Conservation (phyloP, 2,888 invertebrate genomes). For the Acleris emargana region DNA sequence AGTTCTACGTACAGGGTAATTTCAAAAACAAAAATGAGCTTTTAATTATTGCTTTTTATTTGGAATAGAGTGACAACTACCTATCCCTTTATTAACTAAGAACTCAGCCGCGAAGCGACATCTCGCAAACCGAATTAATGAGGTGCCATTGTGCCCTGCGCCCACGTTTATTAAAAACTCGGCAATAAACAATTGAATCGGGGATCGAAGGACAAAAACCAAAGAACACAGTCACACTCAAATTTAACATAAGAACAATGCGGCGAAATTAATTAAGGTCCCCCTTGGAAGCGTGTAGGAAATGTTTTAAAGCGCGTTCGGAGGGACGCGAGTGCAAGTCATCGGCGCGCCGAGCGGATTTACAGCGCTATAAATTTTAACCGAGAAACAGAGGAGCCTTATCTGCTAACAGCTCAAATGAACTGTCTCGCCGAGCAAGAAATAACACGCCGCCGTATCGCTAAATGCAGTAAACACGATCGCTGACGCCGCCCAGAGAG, state of each 20-base stretch:
- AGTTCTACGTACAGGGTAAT: neutral
- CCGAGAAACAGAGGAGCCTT: constrained; percentile 67
- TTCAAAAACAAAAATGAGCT: neutral
- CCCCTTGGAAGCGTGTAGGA: constrained; percentile 60
- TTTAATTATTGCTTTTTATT: neutral
- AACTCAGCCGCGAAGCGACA: constrained; percentile 10
- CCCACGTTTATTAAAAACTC: constrained; percentile 37
- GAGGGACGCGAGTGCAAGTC: constrained; percentile 70
- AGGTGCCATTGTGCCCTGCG: constrained; percentile 18
- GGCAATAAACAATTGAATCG: constrained; percentile 39
- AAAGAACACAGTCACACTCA: constrained; percentile 58
- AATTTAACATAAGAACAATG: constrained; percentile 65
- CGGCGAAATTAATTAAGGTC: constrained; percentile 78
- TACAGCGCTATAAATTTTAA: constrained; percentile 75
- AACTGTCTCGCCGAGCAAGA: constrained; percentile 63
- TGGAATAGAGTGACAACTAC: neutral
- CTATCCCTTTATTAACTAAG: constrained; percentile 3
- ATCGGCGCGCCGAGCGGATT: constrained; percentile 65
- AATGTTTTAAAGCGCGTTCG: constrained; percentile 66
- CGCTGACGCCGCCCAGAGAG: constrained; percentile 30
- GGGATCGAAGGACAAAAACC: constrained; percentile 51
- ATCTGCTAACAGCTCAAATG: constrained; percentile 77
- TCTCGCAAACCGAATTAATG: constrained; percentile 12
- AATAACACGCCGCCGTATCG: constrained; percentile 52
- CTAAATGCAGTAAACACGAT: constrained; percentile 50